A percentile compares a stretch with the other conserved stretches of the same genome.
These are phyloP conservation scores for Mastigias papua DNA, from an alignment of 30 jellyfish, hydroid and myxozoan genomes.

Conservation along the genomic window DNA sequence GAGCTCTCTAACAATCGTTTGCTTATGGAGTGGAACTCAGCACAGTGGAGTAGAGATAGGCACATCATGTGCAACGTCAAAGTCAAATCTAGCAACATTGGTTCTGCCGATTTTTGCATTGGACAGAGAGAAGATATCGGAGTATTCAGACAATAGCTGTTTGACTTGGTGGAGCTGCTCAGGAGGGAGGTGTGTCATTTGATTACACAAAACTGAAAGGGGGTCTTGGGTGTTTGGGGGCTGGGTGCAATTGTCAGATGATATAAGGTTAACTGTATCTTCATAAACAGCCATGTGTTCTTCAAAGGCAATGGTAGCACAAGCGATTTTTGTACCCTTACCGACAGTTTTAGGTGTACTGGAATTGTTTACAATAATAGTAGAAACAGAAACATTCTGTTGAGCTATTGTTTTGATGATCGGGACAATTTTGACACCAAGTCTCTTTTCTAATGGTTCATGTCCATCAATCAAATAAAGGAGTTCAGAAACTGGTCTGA, in stretches of 20 bases:
- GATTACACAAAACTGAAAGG: background rate
- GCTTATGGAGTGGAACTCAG: slow-evolving; percentile 34
- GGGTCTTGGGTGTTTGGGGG: slow-evolving; percentile 14
- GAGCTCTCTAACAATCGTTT: slow-evolving; percentile 24
- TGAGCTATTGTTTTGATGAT: slow-evolving; percentile 7
- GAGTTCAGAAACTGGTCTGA: slow-evolving; percentile 39
- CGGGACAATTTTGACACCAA: slow-evolving; percentile 29
- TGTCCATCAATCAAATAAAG: slow-evolving; percentile 43
- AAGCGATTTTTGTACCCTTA: background rate
- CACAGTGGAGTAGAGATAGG: slow-evolving; percentile 39
- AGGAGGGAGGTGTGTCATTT: slow-evolving; percentile 47
- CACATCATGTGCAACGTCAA: slow-evolving; percentile 15
- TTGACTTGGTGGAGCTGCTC: slow-evolving; percentile 46
- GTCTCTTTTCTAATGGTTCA: slow-evolving; percentile 38
- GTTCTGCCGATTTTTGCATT: slow-evolving; percentile 36
- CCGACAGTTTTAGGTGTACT: background rate
- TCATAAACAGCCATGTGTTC: background rate
- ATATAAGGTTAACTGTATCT: slow-evolving; percentile 34
- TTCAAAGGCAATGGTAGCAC: slow-evolving; percentile 27
- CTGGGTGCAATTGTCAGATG: background rate
- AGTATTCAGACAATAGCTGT: slow-evolving; percentile 13
- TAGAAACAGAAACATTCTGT: slow-evolving; percentile 28
- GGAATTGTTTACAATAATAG: slow-evolving; percentile 28
- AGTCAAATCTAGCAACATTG: slow-evolving; percentile 49
- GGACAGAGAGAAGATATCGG: slow-evolving; percentile 35